Base-by-base conservation (phyloP, 2,888 invertebrate genomes). In the Mythimna loreyi region DNA sequence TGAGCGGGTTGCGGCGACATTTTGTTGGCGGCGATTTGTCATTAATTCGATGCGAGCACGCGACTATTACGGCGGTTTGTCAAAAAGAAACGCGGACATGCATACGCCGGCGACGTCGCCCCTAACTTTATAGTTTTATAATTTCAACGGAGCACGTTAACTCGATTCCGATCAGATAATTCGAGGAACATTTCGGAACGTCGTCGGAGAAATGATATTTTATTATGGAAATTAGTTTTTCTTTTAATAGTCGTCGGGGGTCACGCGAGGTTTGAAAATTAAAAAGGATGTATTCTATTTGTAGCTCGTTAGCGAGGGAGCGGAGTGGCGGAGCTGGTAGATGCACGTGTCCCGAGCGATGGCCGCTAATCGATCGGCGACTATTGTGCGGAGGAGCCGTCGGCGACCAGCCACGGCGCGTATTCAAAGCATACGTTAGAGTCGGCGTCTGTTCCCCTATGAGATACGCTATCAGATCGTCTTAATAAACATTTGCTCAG, bases 201-300 rank as follows among this genome's bases (percentile, higher is more conserved):
- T 78, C 72, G 72, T 83, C 78, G 76, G 74, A 81, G 72, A 62
- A 83, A 83, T 90, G 90, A 91, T 92, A 90, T 93, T 94, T 93
- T 92, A 92, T 92, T 94, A 94, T 94, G 94, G 91, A 94, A 93
- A 95, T 95, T 93, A 92, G 93, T 92, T 94, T 92, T 94, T 93
- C 90, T 94, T 95, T 94, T 94, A 94, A 94, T 92, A 93, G 92
- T 87, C 86, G 88, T 85, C 84, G 85, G 85, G 86, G 89, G 89
- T 91, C 95, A 95, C 95, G 95, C 94, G 92, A 95, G 80, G 71
- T 72, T 81, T 83, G 86, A 86, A 90, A 92, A 85, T 83, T 93
- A 93, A 92, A 93, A 90, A 85, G 83, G 90, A 92, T 90, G 89
- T 89, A 88, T 90, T 87, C 87, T 86, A 88, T 92, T 90, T 85